A percentile compares a stretch with the other conserved stretches of the same genome.
These are phyloP conservation scores for Buphagus erythrorhynchus DNA, from an alignment of 2,797 vertebrate genomes.

Conservation along the genomic window DNA sequence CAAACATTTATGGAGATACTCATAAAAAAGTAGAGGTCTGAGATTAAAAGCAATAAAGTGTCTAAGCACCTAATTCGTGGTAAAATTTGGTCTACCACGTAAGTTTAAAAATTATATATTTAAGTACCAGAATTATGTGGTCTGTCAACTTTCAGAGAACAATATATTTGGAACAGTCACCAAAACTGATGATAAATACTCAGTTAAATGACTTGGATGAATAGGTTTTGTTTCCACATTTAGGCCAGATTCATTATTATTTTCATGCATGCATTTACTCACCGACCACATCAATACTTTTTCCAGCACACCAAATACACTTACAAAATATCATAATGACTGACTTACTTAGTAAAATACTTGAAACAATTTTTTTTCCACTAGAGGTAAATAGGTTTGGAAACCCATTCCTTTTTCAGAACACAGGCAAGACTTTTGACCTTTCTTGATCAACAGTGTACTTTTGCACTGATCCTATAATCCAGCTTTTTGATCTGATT, in stretches of 20 bases:
- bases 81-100: not conserved
- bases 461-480: not conserved
- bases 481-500: not conserved
- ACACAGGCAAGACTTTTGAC: not conserved
- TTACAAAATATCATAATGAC: not conserved
- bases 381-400: not conserved
- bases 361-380: not conserved
- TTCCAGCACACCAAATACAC: not conserved
- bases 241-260: not conserved
- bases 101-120: not conserved
- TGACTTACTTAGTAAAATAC: not conserved
- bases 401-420: not conserved
- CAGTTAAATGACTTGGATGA: not conserved
- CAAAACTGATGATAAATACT: not conserved
- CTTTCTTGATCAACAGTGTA: not conserved
- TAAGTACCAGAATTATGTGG: not conserved
- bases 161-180: not conserved
- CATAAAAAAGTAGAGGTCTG: not conserved
- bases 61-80: not conserved
- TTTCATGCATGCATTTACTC: not conserved
- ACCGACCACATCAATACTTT: not conserved
- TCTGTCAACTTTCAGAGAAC: not conserved
- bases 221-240: not conserved
- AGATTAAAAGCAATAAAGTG: not conserved
- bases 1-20: not conserved